Base-by-base conservation (phyloP, 1,140 invertebrate species). In the Laodelphax striatellus region DNA sequence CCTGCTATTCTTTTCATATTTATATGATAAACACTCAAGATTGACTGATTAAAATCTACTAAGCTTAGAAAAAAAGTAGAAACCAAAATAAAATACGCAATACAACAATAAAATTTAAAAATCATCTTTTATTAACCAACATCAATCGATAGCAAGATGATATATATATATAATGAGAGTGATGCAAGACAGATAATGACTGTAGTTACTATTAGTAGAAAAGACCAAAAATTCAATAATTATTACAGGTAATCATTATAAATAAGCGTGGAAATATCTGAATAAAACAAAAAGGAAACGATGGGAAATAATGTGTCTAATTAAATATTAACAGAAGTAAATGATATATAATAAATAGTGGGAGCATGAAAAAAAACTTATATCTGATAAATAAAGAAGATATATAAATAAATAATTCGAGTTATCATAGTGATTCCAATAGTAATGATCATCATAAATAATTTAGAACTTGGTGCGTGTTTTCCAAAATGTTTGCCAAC, bases 181-280 rank as follows among this genome's bases (percentile, higher is more conserved):
- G 71, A 70, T 68, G 60, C 70, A 72, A 70, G 58, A 22, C 65
- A 60, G 59, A 58, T 34, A 31, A 19, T 13, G 38, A 42, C 24
- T 24, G 53, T 4, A 11, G 2, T 28, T 38, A 38, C 11, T 38
- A 38, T 38, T 38, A 38, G 34, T 38, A 38, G 11, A 38, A 38
- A 38, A 38, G 34, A 11, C 11, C 11, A 13, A 9, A 31, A 38
- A 11, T 38, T 38, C 9, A 38, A 38, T 13, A 38, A 38, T 38
- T 38, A 13, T 38, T 38, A 38, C 34, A 38, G 34, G 11, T 11
- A 38, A 13, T 38, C 34, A 38, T 38, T 38, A 11, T 11, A 38
- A 38, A 38, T 38, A 38, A 38, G 34, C 34, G 11, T 8, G 11
- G 34, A 38, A 38, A 38, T 38, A 38, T 38, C 34, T 13, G 11